These are phyloP conservation scores for Drosophila sturtevanti DNA, from an alignment of 1,140 invertebrate species.

Conservation along the genomic window DNA sequence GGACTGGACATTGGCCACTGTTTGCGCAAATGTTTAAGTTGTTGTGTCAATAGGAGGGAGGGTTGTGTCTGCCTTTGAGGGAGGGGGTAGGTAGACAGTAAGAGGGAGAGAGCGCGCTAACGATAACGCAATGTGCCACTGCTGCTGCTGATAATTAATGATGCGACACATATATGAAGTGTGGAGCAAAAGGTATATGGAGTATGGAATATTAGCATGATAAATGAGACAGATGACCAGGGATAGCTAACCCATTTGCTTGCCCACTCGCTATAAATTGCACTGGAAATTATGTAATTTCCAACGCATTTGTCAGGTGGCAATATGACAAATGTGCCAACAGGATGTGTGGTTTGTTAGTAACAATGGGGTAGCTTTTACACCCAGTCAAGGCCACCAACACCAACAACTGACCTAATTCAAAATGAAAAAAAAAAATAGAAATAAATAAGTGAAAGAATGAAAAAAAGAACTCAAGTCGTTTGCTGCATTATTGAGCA, in stretches of 20 bases:
- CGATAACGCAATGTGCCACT: slow-evolving; percentile 37
- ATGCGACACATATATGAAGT: slow-evolving; percentile 47
- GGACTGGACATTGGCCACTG: slow-evolving; percentile 54
- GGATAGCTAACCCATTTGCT: slow-evolving; percentile 43
- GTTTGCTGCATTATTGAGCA: slow-evolving; percentile 53
- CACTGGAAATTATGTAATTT: slow-evolving; percentile 61
- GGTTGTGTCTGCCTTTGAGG: neutral
- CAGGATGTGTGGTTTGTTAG: slow-evolving; percentile 35
- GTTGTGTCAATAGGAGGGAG: slow-evolving; percentile 68
- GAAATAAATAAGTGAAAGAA: no score
- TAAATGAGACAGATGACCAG: slow-evolving; percentile 55
- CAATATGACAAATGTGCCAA: slow-evolving; percentile 36
- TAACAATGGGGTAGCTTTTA: no score
- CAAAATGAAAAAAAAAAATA: slow-evolving; percentile 19
- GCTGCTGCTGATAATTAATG: slow-evolving; percentile 64
- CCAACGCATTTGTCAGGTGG: slow-evolving; percentile 26
- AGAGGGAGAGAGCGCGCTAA: neutral
- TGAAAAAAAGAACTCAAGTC: neutral
- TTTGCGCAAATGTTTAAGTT: slow-evolving; percentile 74
- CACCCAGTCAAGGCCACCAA: neutral
- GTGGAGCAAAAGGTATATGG: slow-evolving; percentile 52
- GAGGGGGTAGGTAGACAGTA: neutral
- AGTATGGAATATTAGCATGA: slow-evolving; percentile 64
- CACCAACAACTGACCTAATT: slow-evolving; percentile 45
- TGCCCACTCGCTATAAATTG: slow-evolving; percentile 21